Evolutionary conservation across 2,888 invertebrate species (phyloP).

Genomic region (Junonia oenone): DNA sequence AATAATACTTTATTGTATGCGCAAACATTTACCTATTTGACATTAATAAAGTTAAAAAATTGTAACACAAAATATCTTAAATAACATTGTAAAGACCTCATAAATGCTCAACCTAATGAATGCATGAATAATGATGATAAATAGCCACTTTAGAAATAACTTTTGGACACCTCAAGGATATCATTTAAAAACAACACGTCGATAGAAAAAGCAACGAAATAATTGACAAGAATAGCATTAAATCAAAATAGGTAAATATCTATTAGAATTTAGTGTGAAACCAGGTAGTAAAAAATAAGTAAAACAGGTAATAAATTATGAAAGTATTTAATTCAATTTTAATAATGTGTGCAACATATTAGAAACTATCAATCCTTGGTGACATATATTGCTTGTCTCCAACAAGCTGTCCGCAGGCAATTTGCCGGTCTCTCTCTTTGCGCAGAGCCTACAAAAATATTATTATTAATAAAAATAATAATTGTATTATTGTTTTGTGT

Average conservation of each 20-base stretch:
- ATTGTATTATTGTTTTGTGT: neutral
- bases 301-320: neutral
- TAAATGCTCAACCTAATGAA: too few relatives aligned
- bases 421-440: conserved; percentile 81
- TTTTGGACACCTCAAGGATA: neutral
- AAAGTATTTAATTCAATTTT: neutral
- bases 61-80: too few relatives aligned
- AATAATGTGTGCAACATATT: conserved; percentile 29
- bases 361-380: conserved; percentile 80
- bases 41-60: too few relatives aligned
- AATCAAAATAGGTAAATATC: neutral
- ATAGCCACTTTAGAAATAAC: too few relatives aligned
- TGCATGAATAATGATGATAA: too few relatives aligned
- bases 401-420: conserved; percentile 75
- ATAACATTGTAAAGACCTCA: too few relatives aligned
- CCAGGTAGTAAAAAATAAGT: neutral
- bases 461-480: too few relatives aligned
- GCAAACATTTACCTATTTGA: too few relatives aligned
- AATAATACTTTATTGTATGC: too few relatives aligned
- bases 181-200: neutral
- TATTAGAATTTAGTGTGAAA: neutral
- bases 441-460: conserved; percentile 67
- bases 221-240: neutral
- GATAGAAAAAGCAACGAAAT: too few relatives aligned
- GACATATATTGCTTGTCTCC: conserved; percentile 75